Percentiles rank a stretch among this genome's conserved stretches.
Conservation (phyloP, 2,113 vertebrate genomes). For the Macheiramphus alcinus region DNA sequence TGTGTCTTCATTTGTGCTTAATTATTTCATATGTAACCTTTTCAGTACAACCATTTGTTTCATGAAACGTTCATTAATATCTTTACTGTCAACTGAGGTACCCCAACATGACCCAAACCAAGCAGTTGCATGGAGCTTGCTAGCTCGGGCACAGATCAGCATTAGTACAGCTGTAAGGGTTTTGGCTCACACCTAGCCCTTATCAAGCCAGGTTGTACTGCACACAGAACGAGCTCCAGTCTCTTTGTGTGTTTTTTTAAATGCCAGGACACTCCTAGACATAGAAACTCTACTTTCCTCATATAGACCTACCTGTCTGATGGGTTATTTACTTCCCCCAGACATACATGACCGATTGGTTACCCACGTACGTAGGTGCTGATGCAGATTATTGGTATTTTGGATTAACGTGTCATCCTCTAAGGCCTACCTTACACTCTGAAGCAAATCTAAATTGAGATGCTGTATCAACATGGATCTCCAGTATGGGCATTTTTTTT, state of each 20-base stretch:
- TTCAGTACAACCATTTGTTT: neutral
- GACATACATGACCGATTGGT: fast-evolving
- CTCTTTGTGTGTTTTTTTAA: neutral
- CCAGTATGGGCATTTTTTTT: fast-evolving
- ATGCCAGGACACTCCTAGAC: no score
- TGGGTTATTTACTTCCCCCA: neutral
- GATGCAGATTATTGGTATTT: neutral
- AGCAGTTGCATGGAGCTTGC: neutral
- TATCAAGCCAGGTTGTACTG: neutral
- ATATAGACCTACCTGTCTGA: neutral
- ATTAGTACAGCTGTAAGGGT: neutral
- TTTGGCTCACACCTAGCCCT: neutral
- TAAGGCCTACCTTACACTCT: neutral
- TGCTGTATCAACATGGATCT: neutral
- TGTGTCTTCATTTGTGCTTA: neutral
- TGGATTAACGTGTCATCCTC: neutral
- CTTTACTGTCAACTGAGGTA: neutral
- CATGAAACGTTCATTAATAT: neutral
- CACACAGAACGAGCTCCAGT: neutral
- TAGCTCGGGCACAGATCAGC: neutral
- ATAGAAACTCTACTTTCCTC: neutral
- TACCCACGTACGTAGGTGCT: neutral
- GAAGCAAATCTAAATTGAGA: neutral
- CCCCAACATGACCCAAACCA: fast-evolving
- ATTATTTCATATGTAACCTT: neutral